Base-by-base conservation (phyloP, 2,797 vertebrate genomes). In the Gymnoscopelus braueri region DNA sequence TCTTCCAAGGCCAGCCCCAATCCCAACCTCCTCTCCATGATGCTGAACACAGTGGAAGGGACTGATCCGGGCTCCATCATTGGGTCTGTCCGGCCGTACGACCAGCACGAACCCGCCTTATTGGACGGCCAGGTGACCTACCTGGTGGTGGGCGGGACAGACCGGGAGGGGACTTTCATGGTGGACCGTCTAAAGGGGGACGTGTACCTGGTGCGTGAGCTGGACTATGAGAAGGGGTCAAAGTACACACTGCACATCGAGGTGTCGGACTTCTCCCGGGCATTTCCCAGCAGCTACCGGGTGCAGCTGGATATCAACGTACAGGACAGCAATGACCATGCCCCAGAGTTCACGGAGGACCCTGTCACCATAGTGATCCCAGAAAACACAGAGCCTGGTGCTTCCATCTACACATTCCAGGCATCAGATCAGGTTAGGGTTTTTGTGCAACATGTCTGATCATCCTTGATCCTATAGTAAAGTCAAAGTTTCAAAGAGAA, bases 311-410 rank as follows among this genome's bases (percentile, higher is more conserved):
- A 97, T 32, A 95, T 99, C 83, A 88, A 92, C 0, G 95, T 99
- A 23, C 95, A 97, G 84, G 98, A 99, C 86, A 94, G 94, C 84
- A 99, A 99, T 0, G 98, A 99, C 83, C 96, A 99, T 13, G 68
- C 94, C 0, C 98, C 98, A 0, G 74, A 88, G 77, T 99, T 99
- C 79, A 92, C 94, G 0, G 96, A 98, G 47, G 98, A 99, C 62
- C 97, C 97, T 0, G 67, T 98, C 52, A 97, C 96, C 11, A 91
- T 99, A 1, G 97, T 98, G 65, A 90, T 98, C 62, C 89, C 94
- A 0, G 98, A 99, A 86, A 96, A 96, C n/a, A 84, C 91, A 0
- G 91, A 92, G 11, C 90, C 92, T 0, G 96, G 95, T 3, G 87
- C 92, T 0, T 94, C 96, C n/a, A 75, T 99, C 72, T 96, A 96